A percentile compares a stretch with the other conserved stretches of the same genome.
phyloP scores from a whole-genome alignment of 2,797 vertebrate genomes.

The Thamnophis elegans region DNA sequence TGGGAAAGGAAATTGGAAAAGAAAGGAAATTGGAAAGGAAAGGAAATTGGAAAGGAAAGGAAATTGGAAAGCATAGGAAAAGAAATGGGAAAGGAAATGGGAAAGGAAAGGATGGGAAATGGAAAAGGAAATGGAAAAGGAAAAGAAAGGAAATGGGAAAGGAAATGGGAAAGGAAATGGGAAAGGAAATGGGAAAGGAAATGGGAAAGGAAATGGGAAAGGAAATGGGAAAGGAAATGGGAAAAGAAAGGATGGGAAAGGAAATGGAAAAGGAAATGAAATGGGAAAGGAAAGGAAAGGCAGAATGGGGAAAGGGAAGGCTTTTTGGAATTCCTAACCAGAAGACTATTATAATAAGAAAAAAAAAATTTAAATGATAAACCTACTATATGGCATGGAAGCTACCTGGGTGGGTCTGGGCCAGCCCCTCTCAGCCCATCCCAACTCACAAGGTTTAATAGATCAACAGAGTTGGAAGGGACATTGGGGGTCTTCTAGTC shows the following conservation, averaged over 20 bases:
- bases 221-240: background rate
- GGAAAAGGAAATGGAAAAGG: background rate
- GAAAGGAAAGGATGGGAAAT: background rate
- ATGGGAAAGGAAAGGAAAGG: too few species aligned
- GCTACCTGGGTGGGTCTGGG: background rate
- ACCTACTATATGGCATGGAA: background rate
- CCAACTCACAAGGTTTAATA: background rate
- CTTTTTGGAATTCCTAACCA: background rate
- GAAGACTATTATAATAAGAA: background rate
- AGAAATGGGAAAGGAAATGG: background rate
- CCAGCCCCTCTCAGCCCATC: background rate
- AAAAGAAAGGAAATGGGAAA: rapidly evolving
- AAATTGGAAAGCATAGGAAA: too few species aligned
- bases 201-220: too few species aligned
- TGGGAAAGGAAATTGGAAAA: too few species aligned
- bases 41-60: background rate
- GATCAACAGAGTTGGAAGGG: too few species aligned
- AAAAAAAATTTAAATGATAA: background rate
- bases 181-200: too few species aligned
- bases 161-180: too few species aligned
- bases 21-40: background rate
- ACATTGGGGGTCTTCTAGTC: too few species aligned
- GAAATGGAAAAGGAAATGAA: background rate
- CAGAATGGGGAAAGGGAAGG: background rate
- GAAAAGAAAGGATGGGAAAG: background rate